Base-by-base conservation (phyloP, 2,888 invertebrate genomes). In the Sympetrum striolatum region DNA sequence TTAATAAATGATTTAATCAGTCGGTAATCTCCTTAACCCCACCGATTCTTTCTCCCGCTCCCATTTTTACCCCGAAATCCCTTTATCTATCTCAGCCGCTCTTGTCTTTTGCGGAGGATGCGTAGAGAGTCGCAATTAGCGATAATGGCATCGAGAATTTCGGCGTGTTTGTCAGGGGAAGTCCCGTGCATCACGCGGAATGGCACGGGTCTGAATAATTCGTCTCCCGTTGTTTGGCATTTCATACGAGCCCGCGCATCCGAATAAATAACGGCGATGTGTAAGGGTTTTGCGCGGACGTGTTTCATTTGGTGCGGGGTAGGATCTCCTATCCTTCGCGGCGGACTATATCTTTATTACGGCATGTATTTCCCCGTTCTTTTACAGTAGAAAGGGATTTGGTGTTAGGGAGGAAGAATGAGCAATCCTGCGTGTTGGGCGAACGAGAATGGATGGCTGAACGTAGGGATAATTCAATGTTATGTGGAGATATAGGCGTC, bases 1-100 rank as follows among this genome's bases (percentile, higher is more conserved):
- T 58, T 86, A 64, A 86, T 86, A 60, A 86, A 86, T 86, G 86
- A 86, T 60, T 86, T 86, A 86, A 86, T 86, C 86, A 86, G 60
- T 86, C 60, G 86, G 22, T 86, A 86, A 86, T 86, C 86, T 60
- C 86, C 37, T 86, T 86, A 80, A 80, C 37, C 80, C 80, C 80
- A 18, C 80, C 12, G 14, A 31, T 58, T 82, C 58, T 60, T 18
- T 48, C 86, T 37, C 8, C 60, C 35, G 3, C 53, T 82, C 48
- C 44, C 53, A 53, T 82, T 15, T 25, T 44, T 35, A 18, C 22
- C 82, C 22, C 86, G 4, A 18, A 48, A 31, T 37, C 60, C 60
- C 64, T 53, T 64, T 64, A 39, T 64, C 60, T n/a, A 37, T 64
- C 35, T 37, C 12, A 31, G 10, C 44, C 10, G 44, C 44, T 64